Evolutionary conservation across 2,113 vertebrate genomes (phyloP), one percentile per base, ranked within the genome.

Genomic region (Xyliphius kryptos): DNA sequence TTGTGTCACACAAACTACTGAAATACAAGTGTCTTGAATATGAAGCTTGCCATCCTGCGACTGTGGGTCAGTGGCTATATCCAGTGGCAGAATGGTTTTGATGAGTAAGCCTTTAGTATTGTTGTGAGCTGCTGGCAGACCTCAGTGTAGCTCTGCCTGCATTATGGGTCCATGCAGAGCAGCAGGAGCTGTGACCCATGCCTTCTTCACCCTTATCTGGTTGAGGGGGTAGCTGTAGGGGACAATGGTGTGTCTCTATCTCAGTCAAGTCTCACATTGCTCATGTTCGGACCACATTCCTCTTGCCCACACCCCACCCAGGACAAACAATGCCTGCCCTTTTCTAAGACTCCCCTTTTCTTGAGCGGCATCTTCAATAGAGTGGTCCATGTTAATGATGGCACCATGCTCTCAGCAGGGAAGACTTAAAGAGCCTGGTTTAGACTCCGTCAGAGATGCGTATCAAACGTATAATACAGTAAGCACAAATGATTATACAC

Each of bases 351-450:
- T 77, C 74, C 69, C 40, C 46, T 54, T 21, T 19, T 12, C 20
- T 61, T 48, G 72, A 68, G 58, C 61, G 2, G 67, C 73, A 80
- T 73, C 82, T 76, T 72, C 46, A 68, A 79, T 80, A 84, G 85
- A 82, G 83, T 82, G 82, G 76, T 62, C 79, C 72, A 80, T 76
- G 85, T 81, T 85, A 87, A 89, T 86, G 83, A 80, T 77, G 75
- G 2, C 62, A 73, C 66, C 71, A 83, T 80, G 82, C 74, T 82
- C 87, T 89, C 91, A 89, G 74, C 81, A 76, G 70, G 3, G 66
- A 89, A 86, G 86, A 89, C 91, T 91, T 89, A 78, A 62, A 89
- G 82, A 86, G 86, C 88, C 83, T n/a, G 15, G 49, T 56, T 61
- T 80, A 82, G 69, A 71, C 54, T 40, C 61, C 69, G 66, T 50